Evolutionary conservation across 2,797 vertebrate species (phyloP).

Genomic region (Columba guinea): DNA sequence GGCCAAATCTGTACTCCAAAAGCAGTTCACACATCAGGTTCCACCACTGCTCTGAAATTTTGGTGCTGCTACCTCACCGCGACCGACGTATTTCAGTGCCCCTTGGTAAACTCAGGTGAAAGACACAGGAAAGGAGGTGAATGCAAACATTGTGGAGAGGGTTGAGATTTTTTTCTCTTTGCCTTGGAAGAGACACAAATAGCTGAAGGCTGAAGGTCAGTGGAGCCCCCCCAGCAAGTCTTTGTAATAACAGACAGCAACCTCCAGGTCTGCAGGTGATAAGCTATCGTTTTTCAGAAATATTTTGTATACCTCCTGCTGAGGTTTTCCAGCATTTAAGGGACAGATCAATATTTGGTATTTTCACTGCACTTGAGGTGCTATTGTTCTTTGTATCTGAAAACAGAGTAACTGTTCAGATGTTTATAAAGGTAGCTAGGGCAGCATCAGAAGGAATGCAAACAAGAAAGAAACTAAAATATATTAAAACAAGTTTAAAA

Average conservation of each 20-base stretch:
- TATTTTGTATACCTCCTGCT: conserved; percentile 53
- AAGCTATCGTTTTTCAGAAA: conserved; percentile 50
- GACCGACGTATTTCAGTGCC: neutral
- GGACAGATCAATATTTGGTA: conserved; percentile 62
- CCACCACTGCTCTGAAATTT: neutral
- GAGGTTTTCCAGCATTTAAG: conserved; percentile 50
- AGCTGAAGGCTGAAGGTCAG: conserved; percentile 55
- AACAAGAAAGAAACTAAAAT: neutral
- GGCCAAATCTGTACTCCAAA: neutral
- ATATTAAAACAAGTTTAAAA: neutral
- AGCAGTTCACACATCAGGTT: neutral
- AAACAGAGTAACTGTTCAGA: conserved; percentile 51
- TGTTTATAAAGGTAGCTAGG: conserved; percentile 48
- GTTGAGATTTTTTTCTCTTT: conserved; percentile 22
- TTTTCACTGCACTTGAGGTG: conserved; percentile 1
- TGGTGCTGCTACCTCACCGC: neutral
- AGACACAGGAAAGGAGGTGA: neutral
- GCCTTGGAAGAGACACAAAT: conserved; percentile 49
- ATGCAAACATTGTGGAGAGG: conserved; percentile 12
- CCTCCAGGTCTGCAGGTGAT: conserved; percentile 59
- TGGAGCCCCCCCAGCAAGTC: conserved; percentile 47
- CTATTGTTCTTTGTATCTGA: conserved; percentile 67
- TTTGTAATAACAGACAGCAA: conserved; percentile 32
- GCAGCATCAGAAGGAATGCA: conserved; percentile 16
- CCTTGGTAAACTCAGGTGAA: neutral